phyloP scores from a whole-genome alignment of 2,113 vertebrate species.

The Platichthys flesus region DNA sequence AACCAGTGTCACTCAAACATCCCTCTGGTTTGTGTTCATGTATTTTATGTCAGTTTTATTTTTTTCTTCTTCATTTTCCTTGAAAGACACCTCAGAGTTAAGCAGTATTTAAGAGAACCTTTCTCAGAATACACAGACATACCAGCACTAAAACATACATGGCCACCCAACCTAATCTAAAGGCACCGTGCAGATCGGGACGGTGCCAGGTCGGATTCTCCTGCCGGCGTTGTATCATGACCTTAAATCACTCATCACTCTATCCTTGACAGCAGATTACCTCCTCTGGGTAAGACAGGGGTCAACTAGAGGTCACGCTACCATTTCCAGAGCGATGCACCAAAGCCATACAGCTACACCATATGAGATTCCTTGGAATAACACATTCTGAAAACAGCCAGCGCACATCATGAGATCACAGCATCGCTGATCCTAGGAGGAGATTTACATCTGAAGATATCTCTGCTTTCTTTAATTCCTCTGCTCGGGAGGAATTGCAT shows the following conservation, averaged over 20 bases:
- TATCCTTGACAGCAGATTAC: slow-evolving; percentile 50
- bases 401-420: slow-evolving; percentile 38
- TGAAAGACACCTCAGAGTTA: slow-evolving; percentile 53
- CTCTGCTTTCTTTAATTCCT: slow-evolving; percentile 36
- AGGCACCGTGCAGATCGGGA: slow-evolving; percentile 4
- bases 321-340: slow-evolving; percentile 19
- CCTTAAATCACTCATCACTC: slow-evolving; percentile 23
- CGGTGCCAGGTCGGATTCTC: background rate
- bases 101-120: slow-evolving; percentile 14
- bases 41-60: slow-evolving; percentile 64
- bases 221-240: slow-evolving; percentile 14
- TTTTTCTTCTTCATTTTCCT: slow-evolving; percentile 40
- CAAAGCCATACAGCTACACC: background rate
- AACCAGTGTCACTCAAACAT: slow-evolving; percentile 62
- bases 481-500: slow-evolving; percentile 31
- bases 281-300: slow-evolving; percentile 52
- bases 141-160: background rate
- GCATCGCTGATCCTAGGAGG: slow-evolving; percentile 5
- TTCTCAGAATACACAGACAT: background rate
- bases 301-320: slow-evolving; percentile 34
- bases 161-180: slow-evolving; percentile 1
- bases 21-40: slow-evolving; percentile 61
- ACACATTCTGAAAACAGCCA: background rate
- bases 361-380: slow-evolving; percentile 11
- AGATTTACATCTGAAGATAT: slow-evolving; percentile 47